Evolutionary conservation across 1,140 invertebrate genomes (phyloP).

Genomic region (Acyrthosiphon pisum): DNA sequence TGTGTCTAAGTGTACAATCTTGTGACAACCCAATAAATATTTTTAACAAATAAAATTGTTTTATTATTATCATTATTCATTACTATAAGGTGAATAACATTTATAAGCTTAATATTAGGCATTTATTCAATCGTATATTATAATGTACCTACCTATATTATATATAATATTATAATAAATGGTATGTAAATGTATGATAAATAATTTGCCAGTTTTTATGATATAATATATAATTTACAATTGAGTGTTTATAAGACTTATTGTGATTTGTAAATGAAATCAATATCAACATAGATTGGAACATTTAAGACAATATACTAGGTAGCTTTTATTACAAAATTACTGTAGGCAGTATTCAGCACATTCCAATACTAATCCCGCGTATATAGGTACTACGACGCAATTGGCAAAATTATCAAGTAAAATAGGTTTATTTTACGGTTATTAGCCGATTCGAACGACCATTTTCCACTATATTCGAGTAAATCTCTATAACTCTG

Average conservation of each 20-base stretch:
- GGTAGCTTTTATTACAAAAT: not conserved
- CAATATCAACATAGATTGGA: not conserved
- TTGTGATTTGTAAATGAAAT: not conserved
- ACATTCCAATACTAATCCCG: not conserved
- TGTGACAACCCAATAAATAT: no score
- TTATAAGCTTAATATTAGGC: not conserved
- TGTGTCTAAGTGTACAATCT: no score
- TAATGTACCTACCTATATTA: no score
- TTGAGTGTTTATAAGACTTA: no score
- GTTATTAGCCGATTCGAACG: not conserved
- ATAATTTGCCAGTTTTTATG: no score
- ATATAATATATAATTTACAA: no score
- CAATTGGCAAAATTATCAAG: not conserved
- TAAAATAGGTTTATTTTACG: not conserved
- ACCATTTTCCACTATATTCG: not conserved
- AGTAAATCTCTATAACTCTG: not conserved
- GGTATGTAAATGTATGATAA: no score
- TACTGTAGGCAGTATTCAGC: not conserved
- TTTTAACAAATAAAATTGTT: not conserved
- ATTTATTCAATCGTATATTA: no score
- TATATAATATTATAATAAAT: no score
- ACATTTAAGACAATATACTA: not conserved
- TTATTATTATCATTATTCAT: not conserved
- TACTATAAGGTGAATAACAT: not conserved
- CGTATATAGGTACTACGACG: not conserved